Conservation (phyloP, 2,113 vertebrate genomes). For the Erythrolamprus reginae region DNA sequence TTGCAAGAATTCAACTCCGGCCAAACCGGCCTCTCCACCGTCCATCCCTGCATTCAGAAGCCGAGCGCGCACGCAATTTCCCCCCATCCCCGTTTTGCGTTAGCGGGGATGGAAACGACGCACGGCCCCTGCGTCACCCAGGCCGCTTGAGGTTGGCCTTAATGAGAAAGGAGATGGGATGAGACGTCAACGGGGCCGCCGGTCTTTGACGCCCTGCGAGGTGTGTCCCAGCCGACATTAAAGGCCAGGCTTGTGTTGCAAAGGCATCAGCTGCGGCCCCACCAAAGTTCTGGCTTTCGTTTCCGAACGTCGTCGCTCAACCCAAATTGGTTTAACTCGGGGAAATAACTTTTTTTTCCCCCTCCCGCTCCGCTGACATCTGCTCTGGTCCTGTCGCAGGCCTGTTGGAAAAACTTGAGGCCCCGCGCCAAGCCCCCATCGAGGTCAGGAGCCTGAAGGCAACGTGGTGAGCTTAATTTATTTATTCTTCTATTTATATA, state of each 20-base stretch:
- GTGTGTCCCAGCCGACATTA: slow-evolving; percentile 7
- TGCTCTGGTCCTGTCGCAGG: slow-evolving; percentile 21
- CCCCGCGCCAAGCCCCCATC: neutral
- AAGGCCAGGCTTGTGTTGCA: slow-evolving; percentile 41
- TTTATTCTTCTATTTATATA: too few species aligned
- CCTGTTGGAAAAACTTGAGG: slow-evolving; percentile 22
- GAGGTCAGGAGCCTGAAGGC: neutral
- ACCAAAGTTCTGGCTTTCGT: slow-evolving; percentile 40
- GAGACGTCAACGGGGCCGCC: slow-evolving; percentile 12
- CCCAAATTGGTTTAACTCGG: slow-evolving; percentile 41
- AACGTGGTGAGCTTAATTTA: neutral
- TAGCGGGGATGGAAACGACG: neutral
- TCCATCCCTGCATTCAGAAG: neutral
- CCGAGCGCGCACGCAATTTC: neutral
- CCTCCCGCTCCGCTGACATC: slow-evolving; percentile 14
- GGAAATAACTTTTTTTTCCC: slow-evolving; percentile 54
- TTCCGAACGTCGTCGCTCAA: slow-evolving; percentile 48
- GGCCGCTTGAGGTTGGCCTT: slow-evolving; percentile 24
- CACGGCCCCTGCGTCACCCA: slow-evolving; percentile 44
- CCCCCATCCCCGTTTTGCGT: slow-evolving; percentile 8
- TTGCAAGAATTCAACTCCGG: neutral
- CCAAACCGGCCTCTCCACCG: too few species aligned
- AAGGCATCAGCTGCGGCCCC: neutral
- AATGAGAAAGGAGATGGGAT: slow-evolving; percentile 37
- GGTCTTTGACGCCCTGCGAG: slow-evolving; percentile 40